Evolutionary conservation across 2,113 vertebrate species (phyloP).

Genomic region (Sprattus sprattus): DNA sequence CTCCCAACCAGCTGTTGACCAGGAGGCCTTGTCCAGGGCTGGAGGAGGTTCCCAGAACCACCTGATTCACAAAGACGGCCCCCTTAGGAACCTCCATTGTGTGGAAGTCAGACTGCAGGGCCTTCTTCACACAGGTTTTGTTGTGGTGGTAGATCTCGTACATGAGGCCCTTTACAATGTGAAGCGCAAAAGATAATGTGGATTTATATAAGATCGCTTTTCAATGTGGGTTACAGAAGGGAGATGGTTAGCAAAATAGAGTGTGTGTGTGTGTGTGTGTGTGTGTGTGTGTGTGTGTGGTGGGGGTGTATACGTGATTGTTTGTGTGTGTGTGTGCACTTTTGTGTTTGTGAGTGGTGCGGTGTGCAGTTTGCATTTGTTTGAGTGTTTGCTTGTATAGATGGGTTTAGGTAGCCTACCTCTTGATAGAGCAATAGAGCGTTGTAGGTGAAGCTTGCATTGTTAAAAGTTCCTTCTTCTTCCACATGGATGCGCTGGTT

Average conservation of each 20-base stretch:
- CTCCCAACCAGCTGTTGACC: conserved; percentile 67
- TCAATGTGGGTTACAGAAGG: not conserved
- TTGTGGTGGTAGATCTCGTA: conserved; percentile 56
- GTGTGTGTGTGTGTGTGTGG: too few relatives aligned
- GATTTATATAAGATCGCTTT: not conserved
- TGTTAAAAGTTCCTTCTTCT: conserved; percentile 47
- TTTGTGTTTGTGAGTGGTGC: too few relatives aligned
- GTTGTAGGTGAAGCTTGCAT: conserved; percentile 47
- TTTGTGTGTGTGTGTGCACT: not conserved
- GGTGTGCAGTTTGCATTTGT: too few relatives aligned
- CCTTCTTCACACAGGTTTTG: conserved; percentile 55
- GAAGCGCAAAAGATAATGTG: not conserved
- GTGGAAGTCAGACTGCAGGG: conserved; percentile 57
- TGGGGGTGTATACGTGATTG: not conserved
- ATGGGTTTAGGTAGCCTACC: conserved; percentile 55
- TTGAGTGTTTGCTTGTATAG: not conserved
- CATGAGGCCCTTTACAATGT: conserved; percentile 50
- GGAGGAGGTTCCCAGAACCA: conserved; percentile 62
- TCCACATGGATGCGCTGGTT: conserved; percentile 51
- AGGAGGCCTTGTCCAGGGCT: conserved; percentile 64
- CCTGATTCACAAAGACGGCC: conserved; percentile 53
- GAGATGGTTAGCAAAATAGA: not conserved
- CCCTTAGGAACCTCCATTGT: conserved; percentile 57
- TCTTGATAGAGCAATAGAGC: conserved; percentile 63
- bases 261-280: too few relatives aligned